Conservation (phyloP, 2,888 invertebrate genomes). For the Coenonympha glycerion region DNA sequence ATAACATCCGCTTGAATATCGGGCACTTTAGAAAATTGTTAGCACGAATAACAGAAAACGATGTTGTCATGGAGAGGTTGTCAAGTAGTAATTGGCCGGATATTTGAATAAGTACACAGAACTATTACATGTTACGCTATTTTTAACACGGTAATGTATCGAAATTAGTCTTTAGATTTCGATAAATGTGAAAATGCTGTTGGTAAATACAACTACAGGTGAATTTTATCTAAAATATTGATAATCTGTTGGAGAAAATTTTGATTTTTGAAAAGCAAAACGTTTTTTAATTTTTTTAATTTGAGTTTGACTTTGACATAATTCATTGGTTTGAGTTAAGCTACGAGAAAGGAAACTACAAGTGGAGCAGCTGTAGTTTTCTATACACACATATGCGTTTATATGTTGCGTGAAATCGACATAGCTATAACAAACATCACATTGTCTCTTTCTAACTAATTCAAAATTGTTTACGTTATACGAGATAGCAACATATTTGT, state of each 20-base stretch:
- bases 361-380: no score
- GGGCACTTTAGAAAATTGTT: slow-evolving; percentile 36
- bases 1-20: slow-evolving; percentile 6
- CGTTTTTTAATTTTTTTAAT: no score
- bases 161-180: neutral
- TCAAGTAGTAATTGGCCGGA: slow-evolving; percentile 41
- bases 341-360: no score
- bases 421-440: no score
- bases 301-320: no score
- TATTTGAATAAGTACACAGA: slow-evolving; percentile 1
- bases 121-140: slow-evolving; percentile 1
- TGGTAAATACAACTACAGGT: neutral
- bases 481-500: no score
- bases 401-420: no score
- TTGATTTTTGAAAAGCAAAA: neutral
- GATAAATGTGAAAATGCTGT: neutral
- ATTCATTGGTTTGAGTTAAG: no score
- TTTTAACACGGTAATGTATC: neutral
- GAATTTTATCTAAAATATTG: neutral
- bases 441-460: no score
- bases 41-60: slow-evolving; percentile 33
- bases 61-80: slow-evolving; percentile 67
- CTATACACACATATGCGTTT: no score
- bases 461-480: no score
- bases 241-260: neutral